phyloP scores from a whole-genome alignment of 2,888 invertebrate genomes.

The Sarcophaga carnaria region DNA sequence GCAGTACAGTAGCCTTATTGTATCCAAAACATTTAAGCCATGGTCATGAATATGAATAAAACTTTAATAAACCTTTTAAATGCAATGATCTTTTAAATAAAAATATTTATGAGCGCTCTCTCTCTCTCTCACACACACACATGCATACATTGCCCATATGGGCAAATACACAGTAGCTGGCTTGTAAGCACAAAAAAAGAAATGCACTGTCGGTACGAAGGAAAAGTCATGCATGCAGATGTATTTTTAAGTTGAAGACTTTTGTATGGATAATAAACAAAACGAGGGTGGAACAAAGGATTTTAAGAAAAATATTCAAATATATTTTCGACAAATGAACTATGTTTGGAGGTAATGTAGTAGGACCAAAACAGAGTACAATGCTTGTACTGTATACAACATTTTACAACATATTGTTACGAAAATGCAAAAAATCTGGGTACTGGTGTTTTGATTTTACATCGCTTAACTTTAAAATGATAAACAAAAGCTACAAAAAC shows the following conservation, averaged over 20 bases:
- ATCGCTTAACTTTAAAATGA: no score
- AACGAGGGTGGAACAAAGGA: background rate
- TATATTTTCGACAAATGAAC: no score
- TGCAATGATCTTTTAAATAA: conserved; percentile 58
- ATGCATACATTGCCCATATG: background rate
- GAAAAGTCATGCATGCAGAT: background rate
- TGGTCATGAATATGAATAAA: conserved; percentile 32
- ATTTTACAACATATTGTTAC: no score
- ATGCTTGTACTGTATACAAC: no score
- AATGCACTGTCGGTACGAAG: background rate
- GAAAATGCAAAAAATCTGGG: no score
- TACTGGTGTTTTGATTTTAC: no score
- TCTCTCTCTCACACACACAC: background rate
- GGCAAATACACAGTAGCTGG: background rate
- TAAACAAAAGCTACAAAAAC: no score
- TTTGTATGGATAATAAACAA: background rate
- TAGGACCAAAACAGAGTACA: no score
- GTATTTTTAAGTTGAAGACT: background rate
- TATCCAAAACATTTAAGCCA: background rate
- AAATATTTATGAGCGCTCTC: background rate
- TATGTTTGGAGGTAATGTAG: no score
- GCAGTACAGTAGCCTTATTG: background rate
- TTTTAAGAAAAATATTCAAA: no score
- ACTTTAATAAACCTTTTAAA: conserved; percentile 61
- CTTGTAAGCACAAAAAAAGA: no score